These are phyloP conservation scores for Rhea americana DNA, from an alignment of 2,113 vertebrate species.

Conservation along the genomic window DNA sequence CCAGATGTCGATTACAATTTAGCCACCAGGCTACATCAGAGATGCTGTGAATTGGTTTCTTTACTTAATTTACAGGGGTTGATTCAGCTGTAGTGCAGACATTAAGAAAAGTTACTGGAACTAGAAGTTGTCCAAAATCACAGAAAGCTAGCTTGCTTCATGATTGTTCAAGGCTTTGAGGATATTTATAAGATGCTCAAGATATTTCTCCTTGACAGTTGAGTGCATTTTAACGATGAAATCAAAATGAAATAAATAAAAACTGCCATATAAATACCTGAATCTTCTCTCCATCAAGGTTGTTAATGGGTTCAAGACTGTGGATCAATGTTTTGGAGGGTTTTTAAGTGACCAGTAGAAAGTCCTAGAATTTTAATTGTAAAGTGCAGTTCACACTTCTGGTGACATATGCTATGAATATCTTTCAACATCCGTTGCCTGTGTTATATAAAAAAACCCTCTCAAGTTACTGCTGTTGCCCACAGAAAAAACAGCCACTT, in stretches of 20 bases:
- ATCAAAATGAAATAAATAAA: background rate
- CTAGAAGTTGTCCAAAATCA: background rate
- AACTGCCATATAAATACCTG: background rate
- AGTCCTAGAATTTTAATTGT: conserved; percentile 6
- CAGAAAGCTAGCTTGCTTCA: background rate
- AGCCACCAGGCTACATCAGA: background rate
- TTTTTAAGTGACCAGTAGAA: background rate
- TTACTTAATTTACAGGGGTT: background rate
- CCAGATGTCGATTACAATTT: conserved; percentile 24
- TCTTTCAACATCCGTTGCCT: background rate
- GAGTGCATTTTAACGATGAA: conserved; percentile 25
- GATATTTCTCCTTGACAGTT: background rate
- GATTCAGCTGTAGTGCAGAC: background rate
- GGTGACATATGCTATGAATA: background rate
- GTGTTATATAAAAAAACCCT: background rate
- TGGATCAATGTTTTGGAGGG: background rate
- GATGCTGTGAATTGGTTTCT: background rate
- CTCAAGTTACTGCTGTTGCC: background rate
- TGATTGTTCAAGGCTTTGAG: background rate
- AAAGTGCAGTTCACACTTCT: background rate
- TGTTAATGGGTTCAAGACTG: background rate
- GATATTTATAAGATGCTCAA: conserved; percentile 9
- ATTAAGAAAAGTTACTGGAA: conserved; percentile 15
- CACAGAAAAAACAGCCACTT: background rate
- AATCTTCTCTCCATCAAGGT: background rate